Percentiles rank a stretch among this genome's conserved stretches.
These are phyloP conservation scores for Pogonognathellus flavescens DNA, from an alignment of 1,140 invertebrate genomes.

Conservation along the genomic window DNA sequence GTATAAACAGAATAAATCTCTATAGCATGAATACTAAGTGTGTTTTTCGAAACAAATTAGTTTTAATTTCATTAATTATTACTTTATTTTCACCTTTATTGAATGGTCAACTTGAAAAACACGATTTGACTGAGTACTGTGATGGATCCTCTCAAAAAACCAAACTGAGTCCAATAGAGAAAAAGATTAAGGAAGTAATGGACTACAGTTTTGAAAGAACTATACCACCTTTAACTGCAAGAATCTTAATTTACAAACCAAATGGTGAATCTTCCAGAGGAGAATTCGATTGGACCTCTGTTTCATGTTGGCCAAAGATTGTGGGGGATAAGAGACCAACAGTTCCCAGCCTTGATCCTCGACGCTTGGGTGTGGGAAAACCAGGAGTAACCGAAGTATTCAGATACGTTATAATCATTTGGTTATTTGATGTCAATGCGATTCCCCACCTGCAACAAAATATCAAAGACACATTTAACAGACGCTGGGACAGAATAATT, in stretches of 20 bases:
- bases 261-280: not conserved
- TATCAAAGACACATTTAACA: slow-evolving; percentile 18
- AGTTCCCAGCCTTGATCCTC: not conserved
- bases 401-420: slow-evolving; percentile 10
- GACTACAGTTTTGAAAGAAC: slow-evolving; percentile 3
- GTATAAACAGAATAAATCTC: too few species aligned
- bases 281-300: not conserved
- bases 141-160: not conserved
- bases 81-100: not conserved
- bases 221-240: not conserved
- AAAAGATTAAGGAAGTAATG: slow-evolving; percentile 20
- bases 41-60: too few species aligned
- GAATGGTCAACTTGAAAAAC: not conserved
- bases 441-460: not conserved
- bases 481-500: slow-evolving; percentile 18
- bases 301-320: slow-evolving; percentile 32
- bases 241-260: not conserved
- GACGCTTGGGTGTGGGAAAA: not conserved
- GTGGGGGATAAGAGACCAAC: slow-evolving; percentile 8
- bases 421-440: not conserved
- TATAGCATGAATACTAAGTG: too few species aligned
- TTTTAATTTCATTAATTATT: too few species aligned
- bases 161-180: not conserved
- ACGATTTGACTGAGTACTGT: not conserved
- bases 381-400: not conserved